These are phyloP conservation scores for Crematogaster levior DNA, from an alignment of 2,888 invertebrate species.

Conservation along the genomic window DNA sequence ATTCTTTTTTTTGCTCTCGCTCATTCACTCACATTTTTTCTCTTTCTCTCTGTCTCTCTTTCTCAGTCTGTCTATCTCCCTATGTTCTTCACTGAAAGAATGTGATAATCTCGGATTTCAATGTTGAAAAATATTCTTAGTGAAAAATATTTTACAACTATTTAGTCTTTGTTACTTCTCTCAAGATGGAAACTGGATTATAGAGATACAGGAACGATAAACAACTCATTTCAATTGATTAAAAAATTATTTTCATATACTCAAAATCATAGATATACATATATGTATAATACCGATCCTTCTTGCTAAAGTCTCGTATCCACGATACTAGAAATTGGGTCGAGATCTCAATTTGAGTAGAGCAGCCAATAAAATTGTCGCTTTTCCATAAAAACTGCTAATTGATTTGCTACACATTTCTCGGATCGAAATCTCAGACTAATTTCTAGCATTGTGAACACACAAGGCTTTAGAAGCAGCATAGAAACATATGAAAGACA, in stretches of 20 bases:
- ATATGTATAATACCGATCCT: too few species aligned
- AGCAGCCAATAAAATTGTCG: too few species aligned
- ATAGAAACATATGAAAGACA: too few species aligned
- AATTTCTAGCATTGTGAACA: too few species aligned
- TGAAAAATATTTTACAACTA: not conserved
- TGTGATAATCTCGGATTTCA: not conserved
- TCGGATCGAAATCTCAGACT: too few species aligned
- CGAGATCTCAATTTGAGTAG: too few species aligned
- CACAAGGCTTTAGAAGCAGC: too few species aligned
- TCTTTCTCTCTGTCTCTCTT: not conserved
- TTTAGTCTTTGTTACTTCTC: not conserved
- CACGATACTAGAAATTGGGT: too few species aligned
- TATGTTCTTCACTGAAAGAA: conserved; percentile 16
- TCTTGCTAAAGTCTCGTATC: too few species aligned
- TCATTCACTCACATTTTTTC: not conserved
- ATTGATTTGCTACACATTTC: too few species aligned
- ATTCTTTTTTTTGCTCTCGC: not conserved
- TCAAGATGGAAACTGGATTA: not conserved
- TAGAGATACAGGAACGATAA: not conserved
- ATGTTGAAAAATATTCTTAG: not conserved
- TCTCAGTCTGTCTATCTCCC: not conserved
- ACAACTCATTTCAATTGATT: not conserved
- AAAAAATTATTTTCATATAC: not conserved
- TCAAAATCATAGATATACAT: too few species aligned
- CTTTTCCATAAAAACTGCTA: too few species aligned